These are phyloP conservation scores for Zapornia atra DNA, from an alignment of 2,113 vertebrate species.

Conservation along the genomic window DNA sequence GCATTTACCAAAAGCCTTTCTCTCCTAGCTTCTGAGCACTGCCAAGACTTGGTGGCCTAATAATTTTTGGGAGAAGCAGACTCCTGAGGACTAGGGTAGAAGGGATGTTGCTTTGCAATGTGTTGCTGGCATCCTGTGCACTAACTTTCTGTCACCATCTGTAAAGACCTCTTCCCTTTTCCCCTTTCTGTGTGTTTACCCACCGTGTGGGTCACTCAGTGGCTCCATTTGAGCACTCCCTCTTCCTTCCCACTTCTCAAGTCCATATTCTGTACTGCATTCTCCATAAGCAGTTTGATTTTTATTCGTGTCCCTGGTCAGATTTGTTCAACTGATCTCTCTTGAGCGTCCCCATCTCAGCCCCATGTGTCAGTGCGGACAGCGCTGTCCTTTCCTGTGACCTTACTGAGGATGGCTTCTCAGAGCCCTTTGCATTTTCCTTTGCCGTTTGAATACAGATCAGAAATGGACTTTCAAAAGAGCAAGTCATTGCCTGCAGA, in stretches of 20 bases:
- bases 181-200: background rate
- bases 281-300: background rate
- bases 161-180: background rate
- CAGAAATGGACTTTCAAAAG: conserved; percentile 49
- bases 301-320: background rate
- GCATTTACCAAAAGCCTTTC: background rate
- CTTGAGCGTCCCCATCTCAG: background rate
- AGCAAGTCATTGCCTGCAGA: conserved; percentile 1
- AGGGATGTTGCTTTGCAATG: background rate
- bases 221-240: background rate
- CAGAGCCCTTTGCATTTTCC: background rate
- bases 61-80: background rate
- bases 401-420: conserved; percentile 11
- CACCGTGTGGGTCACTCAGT: background rate
- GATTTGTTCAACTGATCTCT: background rate
- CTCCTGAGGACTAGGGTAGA: background rate
- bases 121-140: background rate
- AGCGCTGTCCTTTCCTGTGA: conserved; percentile 8
- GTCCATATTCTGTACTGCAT: accelerated
- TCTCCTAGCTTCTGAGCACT: background rate
- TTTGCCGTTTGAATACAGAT: background rate
- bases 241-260: background rate
- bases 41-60: background rate
- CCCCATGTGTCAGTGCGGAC: background rate
- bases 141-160: background rate